Conservation (phyloP, 2,797 vertebrate genomes). For the Gadopsis marmoratus region DNA sequence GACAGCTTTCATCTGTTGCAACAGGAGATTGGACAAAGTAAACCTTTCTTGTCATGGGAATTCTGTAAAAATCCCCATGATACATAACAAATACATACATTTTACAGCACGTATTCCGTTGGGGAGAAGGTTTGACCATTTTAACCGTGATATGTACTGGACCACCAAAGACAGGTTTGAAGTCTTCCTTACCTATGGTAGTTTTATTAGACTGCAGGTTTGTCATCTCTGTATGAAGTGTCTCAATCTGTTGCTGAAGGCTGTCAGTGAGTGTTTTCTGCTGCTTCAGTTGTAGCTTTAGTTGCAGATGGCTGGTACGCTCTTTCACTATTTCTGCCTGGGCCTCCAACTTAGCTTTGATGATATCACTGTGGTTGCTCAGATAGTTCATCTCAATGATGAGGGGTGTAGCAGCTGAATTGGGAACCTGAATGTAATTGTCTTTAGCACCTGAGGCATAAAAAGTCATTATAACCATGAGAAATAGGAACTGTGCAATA, state of each 20-base stretch:
- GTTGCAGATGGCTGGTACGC: not conserved
- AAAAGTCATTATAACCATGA: not conserved
- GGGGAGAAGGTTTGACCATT: not conserved
- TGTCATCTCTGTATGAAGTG: constrained; percentile 36
- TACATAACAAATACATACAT: not conserved
- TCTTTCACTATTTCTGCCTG: constrained; percentile 44
- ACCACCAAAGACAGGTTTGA: not conserved
- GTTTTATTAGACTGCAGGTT: constrained; percentile 47
- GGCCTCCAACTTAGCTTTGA: constrained; percentile 32
- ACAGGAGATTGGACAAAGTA: constrained; percentile 12
- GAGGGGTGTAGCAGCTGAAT: constrained; percentile 36
- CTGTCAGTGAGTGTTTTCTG: constrained; percentile 28
- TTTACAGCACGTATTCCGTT: not conserved
- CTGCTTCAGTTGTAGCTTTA: constrained; percentile 49
- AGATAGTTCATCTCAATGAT: constrained; percentile 66
- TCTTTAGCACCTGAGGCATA: constrained; percentile 66
- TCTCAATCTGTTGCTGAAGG: constrained; percentile 50
- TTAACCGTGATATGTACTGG: not conserved
- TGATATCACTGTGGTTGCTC: constrained; percentile 60
- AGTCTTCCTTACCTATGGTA: constrained; percentile 51
- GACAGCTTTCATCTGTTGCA: constrained; percentile 73
- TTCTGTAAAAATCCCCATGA: not conserved
- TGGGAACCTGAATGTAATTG: constrained; percentile 37
- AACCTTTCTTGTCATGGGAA: not conserved
- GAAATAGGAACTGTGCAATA: not conserved